A percentile compares a stretch with the other conserved stretches of the same genome.
phyloP scores from a whole-genome alignment of 2,113 vertebrate species.

The Catharus bicknelli region DNA sequence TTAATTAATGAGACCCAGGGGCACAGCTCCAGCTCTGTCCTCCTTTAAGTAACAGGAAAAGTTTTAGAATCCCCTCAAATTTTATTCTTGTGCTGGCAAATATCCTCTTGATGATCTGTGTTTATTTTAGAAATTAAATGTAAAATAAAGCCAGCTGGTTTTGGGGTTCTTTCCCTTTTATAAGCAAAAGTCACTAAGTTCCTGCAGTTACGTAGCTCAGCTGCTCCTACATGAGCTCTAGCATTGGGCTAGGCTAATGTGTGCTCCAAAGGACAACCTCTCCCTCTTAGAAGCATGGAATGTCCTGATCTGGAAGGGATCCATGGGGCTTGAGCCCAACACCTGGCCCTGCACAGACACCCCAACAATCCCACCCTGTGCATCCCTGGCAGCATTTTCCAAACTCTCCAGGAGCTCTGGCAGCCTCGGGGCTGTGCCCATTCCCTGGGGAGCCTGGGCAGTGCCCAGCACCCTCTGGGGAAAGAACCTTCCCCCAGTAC shows the following conservation, averaged over 20 bases:
- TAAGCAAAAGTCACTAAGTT: not conserved
- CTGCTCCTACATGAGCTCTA: not conserved
- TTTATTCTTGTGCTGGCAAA: not conserved
- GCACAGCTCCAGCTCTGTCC: not conserved
- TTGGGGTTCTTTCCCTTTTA: not conserved
- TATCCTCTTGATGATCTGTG: not conserved
- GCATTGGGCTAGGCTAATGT: rapidly evolving
- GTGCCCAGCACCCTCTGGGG: not conserved
- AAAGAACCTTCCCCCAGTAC: not conserved
- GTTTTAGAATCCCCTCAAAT: not conserved
- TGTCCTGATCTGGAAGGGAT: not conserved
- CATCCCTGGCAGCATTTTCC: rapidly evolving
- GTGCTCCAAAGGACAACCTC: not conserved
- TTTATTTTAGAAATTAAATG: not conserved
- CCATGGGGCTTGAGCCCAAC: not conserved
- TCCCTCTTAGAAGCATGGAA: not conserved
- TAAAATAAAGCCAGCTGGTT: constrained; percentile 2
- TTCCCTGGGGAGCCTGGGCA: not conserved
- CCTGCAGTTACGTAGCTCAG: not conserved
- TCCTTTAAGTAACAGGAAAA: not conserved
- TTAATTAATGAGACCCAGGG: not conserved
- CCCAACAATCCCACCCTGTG: not conserved
- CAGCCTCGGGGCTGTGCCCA: rapidly evolving
- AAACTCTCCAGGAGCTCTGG: not conserved
- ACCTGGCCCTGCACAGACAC: not conserved